phyloP scores from a whole-genome alignment of 1,140 invertebrate genomes.

The Panulirus ornatus region DNA sequence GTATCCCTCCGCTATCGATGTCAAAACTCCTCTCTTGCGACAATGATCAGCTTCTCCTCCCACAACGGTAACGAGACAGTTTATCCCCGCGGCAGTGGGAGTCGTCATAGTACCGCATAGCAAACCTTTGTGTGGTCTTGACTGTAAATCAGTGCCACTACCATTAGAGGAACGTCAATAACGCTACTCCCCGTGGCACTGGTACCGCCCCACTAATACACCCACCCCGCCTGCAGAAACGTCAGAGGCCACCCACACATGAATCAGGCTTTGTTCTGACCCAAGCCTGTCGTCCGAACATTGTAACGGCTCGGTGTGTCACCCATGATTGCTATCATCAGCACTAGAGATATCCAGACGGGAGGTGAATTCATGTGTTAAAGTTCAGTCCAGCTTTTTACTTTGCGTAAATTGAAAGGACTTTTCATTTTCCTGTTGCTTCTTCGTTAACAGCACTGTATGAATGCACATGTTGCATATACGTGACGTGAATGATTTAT shows the following conservation, averaged over 20 bases:
- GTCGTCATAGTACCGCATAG: slow-evolving; percentile 3
- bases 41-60: background rate
- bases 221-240: slow-evolving; percentile 40
- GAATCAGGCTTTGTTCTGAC: slow-evolving; percentile 44
- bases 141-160: slow-evolving; percentile 52
- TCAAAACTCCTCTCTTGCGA: background rate
- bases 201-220: slow-evolving; percentile 50
- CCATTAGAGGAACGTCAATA: slow-evolving; percentile 37
- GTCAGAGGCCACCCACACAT: slow-evolving; percentile 31
- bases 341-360: background rate
- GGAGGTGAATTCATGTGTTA: too few species aligned
- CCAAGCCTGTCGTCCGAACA: background rate
- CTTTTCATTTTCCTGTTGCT: too few species aligned
- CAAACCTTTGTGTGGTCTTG: slow-evolving; percentile 47
- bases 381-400: too few species aligned
- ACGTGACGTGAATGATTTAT: too few species aligned
- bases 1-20: background rate
- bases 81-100: too few species aligned
- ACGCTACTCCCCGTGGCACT: slow-evolving; percentile 49
- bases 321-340: slow-evolving; percentile 10
- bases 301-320: too few species aligned
- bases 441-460: too few species aligned
- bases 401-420: too few species aligned
- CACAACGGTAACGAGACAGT: too few species aligned
- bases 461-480: too few species aligned